Conservation (phyloP, 1,140 invertebrate genomes). For the Nephotettix cincticeps region DNA sequence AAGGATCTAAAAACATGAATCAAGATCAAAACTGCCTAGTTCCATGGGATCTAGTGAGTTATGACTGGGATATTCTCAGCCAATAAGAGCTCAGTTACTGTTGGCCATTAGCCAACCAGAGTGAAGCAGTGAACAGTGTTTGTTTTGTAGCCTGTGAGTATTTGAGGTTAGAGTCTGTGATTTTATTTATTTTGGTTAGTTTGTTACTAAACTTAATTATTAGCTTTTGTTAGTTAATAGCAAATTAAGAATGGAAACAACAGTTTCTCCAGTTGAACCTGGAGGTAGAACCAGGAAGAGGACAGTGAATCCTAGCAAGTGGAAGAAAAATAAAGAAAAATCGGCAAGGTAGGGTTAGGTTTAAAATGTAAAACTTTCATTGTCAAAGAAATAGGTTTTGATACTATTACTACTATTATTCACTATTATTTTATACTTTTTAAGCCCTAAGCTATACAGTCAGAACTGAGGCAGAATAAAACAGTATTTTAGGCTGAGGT, state of each 20-base stretch:
- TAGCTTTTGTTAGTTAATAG: slow-evolving; percentile 1
- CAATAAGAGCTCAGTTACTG: slow-evolving; percentile 10
- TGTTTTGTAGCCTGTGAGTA: neutral
- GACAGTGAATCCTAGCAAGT: neutral
- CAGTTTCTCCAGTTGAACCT: neutral
- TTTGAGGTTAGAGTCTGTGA: neutral
- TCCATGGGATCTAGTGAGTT: slow-evolving; percentile 5
- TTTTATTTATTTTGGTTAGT: neutral
- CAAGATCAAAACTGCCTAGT: slow-evolving; percentile 13
- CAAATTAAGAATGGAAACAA: neutral
- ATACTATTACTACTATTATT: neutral
- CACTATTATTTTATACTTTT: neutral
- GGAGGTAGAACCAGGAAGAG: neutral
- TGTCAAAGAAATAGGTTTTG: neutral
- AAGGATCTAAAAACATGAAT: neutral
- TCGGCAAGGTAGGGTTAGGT: neutral
- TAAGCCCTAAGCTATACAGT: neutral
- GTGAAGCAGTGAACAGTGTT: neutral
- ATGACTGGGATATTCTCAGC: neutral
- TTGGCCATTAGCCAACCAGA: neutral
- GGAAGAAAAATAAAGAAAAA: neutral
- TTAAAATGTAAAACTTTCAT: neutral
- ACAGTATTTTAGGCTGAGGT: neutral
- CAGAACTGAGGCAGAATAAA: slow-evolving; percentile 7
- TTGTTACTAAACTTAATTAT: neutral